Evolutionary conservation across 2,888 invertebrate species (phyloP), one percentile per base, ranked within the genome.

Genomic region (Euclidia mi): DNA sequence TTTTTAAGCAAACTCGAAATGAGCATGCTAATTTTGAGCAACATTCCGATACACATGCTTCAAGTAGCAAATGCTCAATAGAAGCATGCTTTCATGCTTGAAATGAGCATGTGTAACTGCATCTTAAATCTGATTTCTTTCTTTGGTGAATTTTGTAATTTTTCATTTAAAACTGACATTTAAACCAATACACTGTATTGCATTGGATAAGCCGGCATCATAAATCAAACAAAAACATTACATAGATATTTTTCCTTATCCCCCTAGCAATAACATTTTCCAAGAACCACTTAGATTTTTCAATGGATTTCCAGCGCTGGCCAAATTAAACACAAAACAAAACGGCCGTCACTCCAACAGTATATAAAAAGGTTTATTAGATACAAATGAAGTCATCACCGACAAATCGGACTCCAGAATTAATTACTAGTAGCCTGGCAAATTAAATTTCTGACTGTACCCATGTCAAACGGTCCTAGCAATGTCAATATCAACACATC

Each of bases 401-500:
- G n/a, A 14, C 25, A 40, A 50, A 43, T 31, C 14, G 15, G 7
- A 32, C 37, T 37, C 20, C 41, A 10, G n/a, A 56, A 71, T 69
- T 71, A 69, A 75, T 75, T 75, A 69, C 62, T 41, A 10, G 15
- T n/a, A 56, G 45, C 72, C 60, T 44, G 55, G 31, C 28, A 60
- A 60, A 72, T 62, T 64, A 62, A 65, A 71, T 43, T 55, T 47
- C 51, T 35, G 59, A 63, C 58, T 34, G 45, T 52, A 57, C 50
- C 51, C 51, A 31, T 32, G 42, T 51, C 45, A 45, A 56, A 49
- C 35, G 6, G 1, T 7, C 18, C n/a, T 25, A 32, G 42, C 31
- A 56, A 49, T 44, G 51, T 56, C 46, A 65, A 56, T 52, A 56
- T 32, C 11, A 15, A 18, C 37, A 46, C 40, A 51, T 40, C 32